These are phyloP conservation scores for Himalopsyche kuldschensis DNA, from an alignment of 2,888 invertebrate genomes.

Conservation along the genomic window DNA sequence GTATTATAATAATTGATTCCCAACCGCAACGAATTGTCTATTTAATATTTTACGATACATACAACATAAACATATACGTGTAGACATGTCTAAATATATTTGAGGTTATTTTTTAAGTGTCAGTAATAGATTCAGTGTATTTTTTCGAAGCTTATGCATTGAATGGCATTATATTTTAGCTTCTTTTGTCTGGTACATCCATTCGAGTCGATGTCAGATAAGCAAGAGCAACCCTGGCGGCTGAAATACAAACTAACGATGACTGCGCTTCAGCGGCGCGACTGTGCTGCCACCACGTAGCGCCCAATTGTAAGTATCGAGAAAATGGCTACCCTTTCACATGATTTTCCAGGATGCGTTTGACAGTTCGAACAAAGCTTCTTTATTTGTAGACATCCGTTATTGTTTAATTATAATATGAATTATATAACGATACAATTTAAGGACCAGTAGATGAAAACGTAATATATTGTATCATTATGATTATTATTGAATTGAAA, in stretches of 20 bases:
- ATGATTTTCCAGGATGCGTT: not conserved
- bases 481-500: too few relatives aligned
- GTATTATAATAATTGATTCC: not conserved
- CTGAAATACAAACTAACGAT: slow-evolving; percentile 36
- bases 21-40: not conserved
- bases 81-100: not conserved
- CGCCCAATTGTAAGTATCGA: slow-evolving; percentile 35
- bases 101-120: not conserved
- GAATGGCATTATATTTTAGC: slow-evolving; percentile 24
- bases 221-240: slow-evolving; percentile 37
- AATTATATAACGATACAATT: too few relatives aligned
- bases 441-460: too few relatives aligned
- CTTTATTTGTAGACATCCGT: too few relatives aligned
- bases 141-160: slow-evolving; percentile 8
- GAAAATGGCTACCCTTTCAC: not conserved
- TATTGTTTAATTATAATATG: too few relatives aligned
- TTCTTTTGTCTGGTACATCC: slow-evolving; percentile 7
- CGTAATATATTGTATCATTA: too few relatives aligned
- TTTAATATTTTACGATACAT: not conserved
- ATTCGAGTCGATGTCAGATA: slow-evolving; percentile 31
- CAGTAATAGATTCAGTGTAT: not conserved
- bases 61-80: not conserved
- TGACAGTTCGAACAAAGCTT: not conserved
- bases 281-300: slow-evolving; percentile 41
- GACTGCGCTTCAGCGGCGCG: slow-evolving; percentile 38